Percentiles rank a stretch among this genome's conserved stretches.
These are phyloP conservation scores for Phalacrocorax aristotelis DNA, from an alignment of 2,113 vertebrate species.

Conservation along the genomic window DNA sequence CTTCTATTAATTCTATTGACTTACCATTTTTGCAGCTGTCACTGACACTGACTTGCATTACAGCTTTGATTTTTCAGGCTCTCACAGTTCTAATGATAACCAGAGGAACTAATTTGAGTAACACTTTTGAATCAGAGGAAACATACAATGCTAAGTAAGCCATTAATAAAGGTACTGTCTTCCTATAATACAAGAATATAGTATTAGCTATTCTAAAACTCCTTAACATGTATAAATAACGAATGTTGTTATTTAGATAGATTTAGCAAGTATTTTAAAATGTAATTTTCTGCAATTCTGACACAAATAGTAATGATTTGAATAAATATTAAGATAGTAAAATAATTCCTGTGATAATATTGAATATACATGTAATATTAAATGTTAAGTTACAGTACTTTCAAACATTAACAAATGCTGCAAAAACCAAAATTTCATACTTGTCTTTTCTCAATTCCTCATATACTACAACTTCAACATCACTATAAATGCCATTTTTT, in stretches of 20 bases:
- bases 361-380: background rate
- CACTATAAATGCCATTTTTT: background rate
- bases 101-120: constrained; percentile 50
- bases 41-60: constrained; percentile 31
- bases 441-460: background rate
- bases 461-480: background rate
- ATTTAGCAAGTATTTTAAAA: background rate
- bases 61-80: constrained; percentile 51
- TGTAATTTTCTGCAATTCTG: background rate
- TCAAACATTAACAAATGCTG: background rate
- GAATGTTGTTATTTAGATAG: background rate
- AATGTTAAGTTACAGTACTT: background rate
- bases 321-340: background rate
- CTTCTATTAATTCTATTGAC: constrained; percentile 18
- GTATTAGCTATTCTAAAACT: background rate
- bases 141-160: constrained; percentile 14
- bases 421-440: background rate
- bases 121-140: constrained; percentile 44
- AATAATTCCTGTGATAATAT: background rate
- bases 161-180: constrained; percentile 13
- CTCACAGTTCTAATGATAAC: constrained; percentile 53
- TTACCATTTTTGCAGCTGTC: constrained; percentile 48
- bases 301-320: background rate
- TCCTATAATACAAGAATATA: background rate
- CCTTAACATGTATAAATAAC: background rate